Evolutionary conservation across 2,113 vertebrate genomes (phyloP), one percentile per base, ranked within the genome.

Genomic region (Morphnarchus princeps): DNA sequence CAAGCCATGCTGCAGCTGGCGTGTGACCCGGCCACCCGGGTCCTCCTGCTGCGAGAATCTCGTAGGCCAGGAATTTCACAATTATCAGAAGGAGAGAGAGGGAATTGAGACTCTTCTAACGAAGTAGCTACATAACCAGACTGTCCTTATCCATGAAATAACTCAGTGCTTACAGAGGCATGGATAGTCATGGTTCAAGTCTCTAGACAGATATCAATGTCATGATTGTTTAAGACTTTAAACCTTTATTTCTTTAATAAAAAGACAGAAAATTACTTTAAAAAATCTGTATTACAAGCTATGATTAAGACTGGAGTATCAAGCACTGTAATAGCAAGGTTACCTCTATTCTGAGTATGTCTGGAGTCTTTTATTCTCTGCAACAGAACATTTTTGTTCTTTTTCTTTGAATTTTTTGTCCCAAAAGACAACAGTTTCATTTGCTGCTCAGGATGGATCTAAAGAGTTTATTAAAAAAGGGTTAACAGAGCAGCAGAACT

Each of bases 1-100:
- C 19, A 59, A 82, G 36, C 50, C 6, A 4, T 47, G 19, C n/a
- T 87, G 59, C 29, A 65, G 5, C 74, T 61, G 45, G 43, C 2
- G 1, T 54, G 13, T 1, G 3, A 28, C 13, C 9, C 2, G 0
- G 10, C 42, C 22, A 11, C n/a, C 78, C 15, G 3, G 1, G 1
- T 62, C 49, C n/a, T 80, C 36, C 36, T 69, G 32, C 47, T n/a
- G 42, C 2, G 0, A 31, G 28, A 47, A 54, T 31, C 19, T 67
- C 12, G 19, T 50, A 29, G 16, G 43, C 31, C 34, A 58, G 65
- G 34, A 67, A 26, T 74, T 78, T 62, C n/a, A 34, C 7, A 36
- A 0, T 71, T 55, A 19, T 20, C 31, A 17, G 34, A 36, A 82
- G 55, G 10, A 72, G 31, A 50, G 34, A 65, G 49, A 36, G 4